phyloP scores from a whole-genome alignment of 2,113 vertebrate species.

The Oceanites oceanicus region DNA sequence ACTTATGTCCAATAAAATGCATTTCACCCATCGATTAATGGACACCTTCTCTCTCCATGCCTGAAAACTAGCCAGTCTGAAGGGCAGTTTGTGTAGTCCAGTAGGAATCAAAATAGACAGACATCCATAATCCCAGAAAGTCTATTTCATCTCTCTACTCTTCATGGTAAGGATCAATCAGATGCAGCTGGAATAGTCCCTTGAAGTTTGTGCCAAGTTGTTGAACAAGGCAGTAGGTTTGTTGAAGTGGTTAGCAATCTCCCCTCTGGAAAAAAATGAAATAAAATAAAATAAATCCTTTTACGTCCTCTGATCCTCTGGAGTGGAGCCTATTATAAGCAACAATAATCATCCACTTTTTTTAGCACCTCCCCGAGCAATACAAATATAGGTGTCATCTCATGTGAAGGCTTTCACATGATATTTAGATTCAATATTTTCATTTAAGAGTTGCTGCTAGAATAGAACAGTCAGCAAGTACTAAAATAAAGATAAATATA shows the following conservation, averaged over 20 bases:
- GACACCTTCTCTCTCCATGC: not conserved
- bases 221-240: not conserved
- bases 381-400: not conserved
- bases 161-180: not conserved
- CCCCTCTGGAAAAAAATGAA: not conserved
- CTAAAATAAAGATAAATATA: not conserved
- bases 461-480: not conserved
- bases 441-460: not conserved
- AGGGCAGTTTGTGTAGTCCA: not conserved
- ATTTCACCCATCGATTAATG: not conserved
- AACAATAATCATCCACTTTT: not conserved
- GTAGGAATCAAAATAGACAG: not conserved
- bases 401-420: not conserved
- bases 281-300: not conserved
- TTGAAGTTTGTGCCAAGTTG: not conserved
- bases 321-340: not conserved
- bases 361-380: not conserved
- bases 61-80: not conserved
- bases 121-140: not conserved
- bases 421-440: not conserved
- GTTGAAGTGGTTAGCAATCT: not conserved
- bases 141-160: not conserved
- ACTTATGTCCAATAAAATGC: not conserved
- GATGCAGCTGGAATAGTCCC: not conserved
- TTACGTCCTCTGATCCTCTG: not conserved